These are phyloP conservation scores for Eospalax fontanierii DNA, from an alignment of 2,797 vertebrate species.

Conservation along the genomic window DNA sequence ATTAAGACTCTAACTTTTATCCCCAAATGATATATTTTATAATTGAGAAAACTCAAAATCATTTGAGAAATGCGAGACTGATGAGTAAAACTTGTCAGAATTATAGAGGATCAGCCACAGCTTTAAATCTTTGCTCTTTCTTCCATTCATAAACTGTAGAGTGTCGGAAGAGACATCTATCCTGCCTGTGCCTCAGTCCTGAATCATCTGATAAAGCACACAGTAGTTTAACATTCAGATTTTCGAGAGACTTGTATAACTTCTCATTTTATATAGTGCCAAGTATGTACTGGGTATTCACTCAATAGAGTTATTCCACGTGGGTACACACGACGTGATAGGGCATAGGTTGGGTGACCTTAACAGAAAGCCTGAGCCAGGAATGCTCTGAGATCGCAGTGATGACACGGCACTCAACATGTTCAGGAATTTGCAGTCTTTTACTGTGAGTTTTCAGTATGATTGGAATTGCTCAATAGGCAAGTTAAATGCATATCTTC, in stretches of 20 bases:
- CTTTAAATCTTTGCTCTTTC: not conserved
- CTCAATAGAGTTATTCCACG: not conserved
- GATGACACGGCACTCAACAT: not conserved
- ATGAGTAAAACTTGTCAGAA: not conserved
- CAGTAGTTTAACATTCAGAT: not conserved
- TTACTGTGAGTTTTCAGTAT: not conserved
- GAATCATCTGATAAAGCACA: not conserved
- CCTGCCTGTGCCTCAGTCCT: not conserved
- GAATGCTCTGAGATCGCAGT: not conserved
- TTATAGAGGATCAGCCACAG: not conserved
- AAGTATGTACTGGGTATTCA: not conserved
- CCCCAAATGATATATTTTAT: not conserved
- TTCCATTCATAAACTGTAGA: not conserved
- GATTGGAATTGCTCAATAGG: not conserved
- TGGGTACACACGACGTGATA: not conserved
- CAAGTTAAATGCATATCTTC: not conserved
- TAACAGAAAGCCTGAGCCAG: not conserved
- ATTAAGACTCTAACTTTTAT: not conserved
- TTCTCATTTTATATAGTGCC: constrained; percentile 26
- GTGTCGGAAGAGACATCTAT: not conserved
- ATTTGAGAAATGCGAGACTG: not conserved
- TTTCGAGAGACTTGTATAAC: not conserved
- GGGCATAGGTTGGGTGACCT: not conserved
- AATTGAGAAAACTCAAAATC: constrained; percentile 23
- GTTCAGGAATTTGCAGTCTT: not conserved